A percentile compares a stretch with the other conserved stretches of the same genome.
Evolutionary conservation across 2,888 invertebrate species (phyloP).

Genomic region (Pristionchus exspectatus): DNA sequence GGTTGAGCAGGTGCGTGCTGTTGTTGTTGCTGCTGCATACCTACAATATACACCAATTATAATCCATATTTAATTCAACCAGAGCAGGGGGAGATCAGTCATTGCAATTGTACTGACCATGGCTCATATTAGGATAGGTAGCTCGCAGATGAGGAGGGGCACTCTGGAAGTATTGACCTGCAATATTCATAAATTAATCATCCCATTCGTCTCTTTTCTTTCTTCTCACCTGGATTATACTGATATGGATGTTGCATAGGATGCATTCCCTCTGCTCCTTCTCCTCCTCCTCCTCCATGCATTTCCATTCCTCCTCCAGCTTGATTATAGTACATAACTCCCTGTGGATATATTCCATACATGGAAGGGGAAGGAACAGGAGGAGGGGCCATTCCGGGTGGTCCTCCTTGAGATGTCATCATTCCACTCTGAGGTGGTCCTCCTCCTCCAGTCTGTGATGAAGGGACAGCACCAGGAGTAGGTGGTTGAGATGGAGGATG

Average conservation of each 20-base stretch:
- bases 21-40: background rate
- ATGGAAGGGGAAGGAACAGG: slow-evolving; percentile 15
- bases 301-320: background rate
- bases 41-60: background rate
- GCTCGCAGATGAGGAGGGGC: slow-evolving; percentile 5
- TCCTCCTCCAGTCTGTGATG: slow-evolving; percentile 10
- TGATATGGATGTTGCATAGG: background rate
- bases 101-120: background rate
- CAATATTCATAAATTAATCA: background rate
- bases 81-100: background rate
- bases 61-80: background rate
- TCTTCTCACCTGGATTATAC: slow-evolving; percentile 2
- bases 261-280: background rate
- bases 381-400: background rate
- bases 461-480: slow-evolving; percentile 33
- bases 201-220: background rate
- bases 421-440: background rate
- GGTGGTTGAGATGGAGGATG: slow-evolving; percentile 50
- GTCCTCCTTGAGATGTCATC: slow-evolving; percentile 34
- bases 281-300: slow-evolving; percentile 23
- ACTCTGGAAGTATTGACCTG: slow-evolving; percentile 32
- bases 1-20: slow-evolving; percentile 26
- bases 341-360: slow-evolving; percentile 14
- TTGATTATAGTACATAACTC: slow-evolving; percentile 2
- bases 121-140: background rate